Evolutionary conservation across 2,888 invertebrate species (phyloP), one percentile per base, ranked within the genome.

Genomic region (Chironomus tentans): DNA sequence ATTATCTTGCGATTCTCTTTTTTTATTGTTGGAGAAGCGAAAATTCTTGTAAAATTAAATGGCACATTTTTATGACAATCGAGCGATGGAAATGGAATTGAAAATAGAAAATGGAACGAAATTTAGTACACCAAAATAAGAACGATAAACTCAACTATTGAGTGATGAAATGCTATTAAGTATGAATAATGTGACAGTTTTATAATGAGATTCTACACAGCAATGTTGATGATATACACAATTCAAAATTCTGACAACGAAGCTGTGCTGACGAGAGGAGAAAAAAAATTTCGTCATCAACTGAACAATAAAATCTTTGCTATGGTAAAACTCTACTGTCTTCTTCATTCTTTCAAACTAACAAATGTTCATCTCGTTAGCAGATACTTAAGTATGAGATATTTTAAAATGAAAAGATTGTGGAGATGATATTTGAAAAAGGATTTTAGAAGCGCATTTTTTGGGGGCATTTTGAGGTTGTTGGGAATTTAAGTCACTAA

Each of bases 351-450:
- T 65, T n/a, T 56, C 15, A 15, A 15, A 18, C 18, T 56, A 15
- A 18, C 56, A 56, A 56, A 56, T 56, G 56, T 56, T 65, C 65
- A 65, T 21, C 65, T 65, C 65, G 65, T 65, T 65, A 65, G 65
- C 65, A 65, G 65, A 65, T 65, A 65, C 18, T 65, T 21, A 65
- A 65, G 38, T 38, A 38, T 38, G 38, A 38, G 24, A 62, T 65
- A 21, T 65, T 65, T 65, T 24, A 18, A 56, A 56, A 56, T 15
- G 13, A 56, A 56, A 56, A 12, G 12, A 3, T 1, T 56, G n/a
- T 18, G 2, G 18, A 7, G 13, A 56, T 15, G 56, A 0, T 21
- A 7, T 2, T 2, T 13, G 18, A 13, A 22, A 10, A 10, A 10
- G 10, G 28, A 2, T 38, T 7, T 7, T 4, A 10, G 38, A 38